phyloP scores from a whole-genome alignment of 2,888 invertebrate species.

The Tethea ocularis region DNA sequence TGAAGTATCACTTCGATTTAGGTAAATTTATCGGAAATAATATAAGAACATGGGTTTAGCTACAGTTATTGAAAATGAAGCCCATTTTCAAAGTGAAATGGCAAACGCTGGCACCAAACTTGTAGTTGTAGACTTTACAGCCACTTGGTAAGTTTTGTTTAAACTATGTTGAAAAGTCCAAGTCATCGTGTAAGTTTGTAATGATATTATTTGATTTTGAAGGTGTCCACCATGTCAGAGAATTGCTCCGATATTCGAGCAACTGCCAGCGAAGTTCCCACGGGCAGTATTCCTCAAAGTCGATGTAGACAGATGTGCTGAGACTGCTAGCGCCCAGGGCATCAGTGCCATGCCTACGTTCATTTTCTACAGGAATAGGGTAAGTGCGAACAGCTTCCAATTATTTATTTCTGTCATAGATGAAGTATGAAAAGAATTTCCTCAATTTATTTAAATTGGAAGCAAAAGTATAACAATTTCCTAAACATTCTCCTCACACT shows the following conservation, averaged over 20 bases:
- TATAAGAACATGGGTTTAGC: slow-evolving; percentile 80
- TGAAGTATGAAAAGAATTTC: too few species aligned
- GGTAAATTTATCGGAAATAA: slow-evolving; percentile 47
- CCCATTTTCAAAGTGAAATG: slow-evolving; percentile 93
- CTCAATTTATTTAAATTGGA: not conserved
- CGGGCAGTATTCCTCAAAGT: slow-evolving; percentile 96
- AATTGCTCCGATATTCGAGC: slow-evolving; percentile 96
- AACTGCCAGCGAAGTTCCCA: slow-evolving; percentile 93
- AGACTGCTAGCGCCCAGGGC: slow-evolving; percentile 93
- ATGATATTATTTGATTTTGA: slow-evolving; percentile 21
- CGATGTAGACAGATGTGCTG: slow-evolving; percentile 96
- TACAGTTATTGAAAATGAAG: slow-evolving; percentile 88
- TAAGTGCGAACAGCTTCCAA: slow-evolving; percentile 49
- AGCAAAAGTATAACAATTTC: not conserved
- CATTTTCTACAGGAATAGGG: slow-evolving; percentile 94
- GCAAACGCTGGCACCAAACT: slow-evolving; percentile 93
- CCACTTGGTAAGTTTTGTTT: slow-evolving; percentile 90
- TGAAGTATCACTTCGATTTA: slow-evolving; percentile 52
- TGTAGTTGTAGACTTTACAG: slow-evolving; percentile 97
- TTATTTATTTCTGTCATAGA: not conserved
- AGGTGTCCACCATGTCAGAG: slow-evolving; percentile 99
- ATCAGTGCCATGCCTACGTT: slow-evolving; percentile 99
- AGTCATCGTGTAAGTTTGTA: slow-evolving; percentile 58
- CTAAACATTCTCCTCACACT: too few species aligned
- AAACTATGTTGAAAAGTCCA: slow-evolving; percentile 46